These are phyloP conservation scores for Palythoa grandis DNA, from an alignment of 92 coral and sea anemone genomes.

Conservation along the genomic window DNA sequence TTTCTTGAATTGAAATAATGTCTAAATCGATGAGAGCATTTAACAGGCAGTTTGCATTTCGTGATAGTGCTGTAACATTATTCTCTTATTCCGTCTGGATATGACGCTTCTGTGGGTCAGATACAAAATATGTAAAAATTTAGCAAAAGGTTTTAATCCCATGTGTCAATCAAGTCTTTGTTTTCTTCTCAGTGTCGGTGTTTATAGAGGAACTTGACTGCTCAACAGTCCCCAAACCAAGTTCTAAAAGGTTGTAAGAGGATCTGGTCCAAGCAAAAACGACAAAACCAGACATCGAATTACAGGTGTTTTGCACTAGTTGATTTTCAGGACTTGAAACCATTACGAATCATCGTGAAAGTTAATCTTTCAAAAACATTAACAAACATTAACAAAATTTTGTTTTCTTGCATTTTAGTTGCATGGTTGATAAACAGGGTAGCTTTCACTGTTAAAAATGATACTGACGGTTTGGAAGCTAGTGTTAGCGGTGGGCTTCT, in stretches of 20 bases:
- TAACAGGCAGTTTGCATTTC: too few species aligned
- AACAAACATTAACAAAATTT: neutral
- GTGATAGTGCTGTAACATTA: too few species aligned
- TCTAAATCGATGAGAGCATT: too few species aligned
- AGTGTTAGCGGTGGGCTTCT: too few species aligned
- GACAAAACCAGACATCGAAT: neutral
- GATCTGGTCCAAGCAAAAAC: neutral
- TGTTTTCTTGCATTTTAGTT: too few species aligned
- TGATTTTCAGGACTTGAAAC: neutral
- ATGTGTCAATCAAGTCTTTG: neutral
- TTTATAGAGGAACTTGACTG: neutral
- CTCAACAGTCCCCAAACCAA: neutral
- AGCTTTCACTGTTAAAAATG: too few species aligned
- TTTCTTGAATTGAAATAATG: too few species aligned
- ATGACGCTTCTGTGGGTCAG: too few species aligned
- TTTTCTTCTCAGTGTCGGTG: neutral
- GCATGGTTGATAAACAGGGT: too few species aligned
- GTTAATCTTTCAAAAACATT: neutral
- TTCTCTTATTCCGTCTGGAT: too few species aligned
- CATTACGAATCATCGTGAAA: neutral
- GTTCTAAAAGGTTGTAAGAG: neutral
- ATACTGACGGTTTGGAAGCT: too few species aligned
- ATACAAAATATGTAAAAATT: too few species aligned
- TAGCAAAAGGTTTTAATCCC: neutral
- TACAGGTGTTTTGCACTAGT: neutral